These are phyloP conservation scores for Brachionichthys hirsutus DNA, from an alignment of 2,113 vertebrate genomes.

Conservation along the genomic window DNA sequence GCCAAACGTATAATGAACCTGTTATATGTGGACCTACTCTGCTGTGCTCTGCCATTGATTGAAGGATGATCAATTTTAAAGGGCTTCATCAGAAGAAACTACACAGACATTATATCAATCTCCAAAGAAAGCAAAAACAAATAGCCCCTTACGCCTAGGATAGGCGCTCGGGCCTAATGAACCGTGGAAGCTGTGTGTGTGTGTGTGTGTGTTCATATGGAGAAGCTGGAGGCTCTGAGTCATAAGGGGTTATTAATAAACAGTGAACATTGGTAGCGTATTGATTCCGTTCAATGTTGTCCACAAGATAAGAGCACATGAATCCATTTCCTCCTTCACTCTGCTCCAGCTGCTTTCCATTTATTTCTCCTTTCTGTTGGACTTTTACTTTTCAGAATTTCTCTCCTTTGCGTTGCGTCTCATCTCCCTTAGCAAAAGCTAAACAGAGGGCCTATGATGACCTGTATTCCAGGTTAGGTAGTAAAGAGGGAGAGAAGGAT, in stretches of 20 bases:
- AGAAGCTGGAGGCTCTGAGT: conserved; percentile 26
- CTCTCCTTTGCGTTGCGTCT: too few relatives aligned
- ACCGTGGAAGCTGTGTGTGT: conserved; percentile 4
- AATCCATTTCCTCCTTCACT: conserved; percentile 1
- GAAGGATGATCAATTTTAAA: conserved; percentile 28
- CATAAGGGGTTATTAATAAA: conserved; percentile 37
- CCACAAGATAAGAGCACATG: not conserved
- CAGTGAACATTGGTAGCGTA: conserved; percentile 25
- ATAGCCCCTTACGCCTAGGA: too few relatives aligned
- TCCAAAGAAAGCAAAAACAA: conserved; percentile 20
- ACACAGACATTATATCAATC: conserved; percentile 20
- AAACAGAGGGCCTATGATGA: too few relatives aligned
- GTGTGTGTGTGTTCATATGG: conserved; percentile 4
- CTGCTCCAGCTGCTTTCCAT: not conserved
- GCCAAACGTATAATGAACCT: too few relatives aligned
- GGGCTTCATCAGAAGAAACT: conserved; percentile 18
- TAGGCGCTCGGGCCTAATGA: too few relatives aligned
- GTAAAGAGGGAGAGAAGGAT: too few relatives aligned
- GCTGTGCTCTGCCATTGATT: conserved; percentile 10
- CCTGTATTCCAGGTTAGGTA: too few relatives aligned
- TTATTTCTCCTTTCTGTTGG: not conserved
- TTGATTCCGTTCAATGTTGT: conserved; percentile 16
- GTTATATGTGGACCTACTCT: not conserved
- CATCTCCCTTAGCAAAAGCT: too few relatives aligned
- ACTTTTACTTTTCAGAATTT: conserved; percentile 9